phyloP scores from a whole-genome alignment of 35 echinoderm and acorn worm species.

The Heliocidaris tuberculata region DNA sequence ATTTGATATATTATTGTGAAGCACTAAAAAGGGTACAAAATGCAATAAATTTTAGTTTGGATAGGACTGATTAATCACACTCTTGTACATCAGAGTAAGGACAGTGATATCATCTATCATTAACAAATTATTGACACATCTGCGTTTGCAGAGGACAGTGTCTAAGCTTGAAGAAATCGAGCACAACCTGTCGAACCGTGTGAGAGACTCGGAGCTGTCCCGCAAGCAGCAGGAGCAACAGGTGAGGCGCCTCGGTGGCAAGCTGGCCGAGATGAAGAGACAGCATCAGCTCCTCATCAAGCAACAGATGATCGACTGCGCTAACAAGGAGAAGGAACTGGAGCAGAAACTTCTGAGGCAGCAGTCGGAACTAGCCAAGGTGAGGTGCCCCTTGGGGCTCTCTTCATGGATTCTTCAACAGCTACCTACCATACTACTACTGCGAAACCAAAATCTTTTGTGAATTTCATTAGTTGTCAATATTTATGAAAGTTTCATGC shows the following conservation, averaged over 20 bases:
- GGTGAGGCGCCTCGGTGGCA: slow-evolving; percentile 53
- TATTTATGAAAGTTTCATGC: neutral
- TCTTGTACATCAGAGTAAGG: too few relatives aligned
- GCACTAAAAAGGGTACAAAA: too few relatives aligned
- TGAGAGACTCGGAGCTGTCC: slow-evolving; percentile 69
- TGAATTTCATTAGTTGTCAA: neutral
- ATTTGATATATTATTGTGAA: too few relatives aligned
- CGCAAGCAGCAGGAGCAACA: slow-evolving; percentile 81
- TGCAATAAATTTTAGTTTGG: too few relatives aligned
- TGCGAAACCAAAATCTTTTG: too few relatives aligned
- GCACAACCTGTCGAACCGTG: slow-evolving; percentile 81
- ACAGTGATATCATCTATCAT: neutral
- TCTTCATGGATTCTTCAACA: neutral
- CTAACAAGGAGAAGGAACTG: slow-evolving; percentile 66
- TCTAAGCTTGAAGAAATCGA: slow-evolving; percentile 92
- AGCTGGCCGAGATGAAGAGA: slow-evolving; percentile 76
- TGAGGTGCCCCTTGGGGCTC: neutral
- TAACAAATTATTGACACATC: neutral
- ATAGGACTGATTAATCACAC: too few relatives aligned
- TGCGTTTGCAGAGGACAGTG: slow-evolving; percentile 69
- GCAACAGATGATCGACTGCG: slow-evolving; percentile 74
- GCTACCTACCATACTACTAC: neutral
- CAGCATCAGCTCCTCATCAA: slow-evolving; percentile 75
- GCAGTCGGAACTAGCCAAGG: slow-evolving; percentile 86
- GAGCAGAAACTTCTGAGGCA: slow-evolving; percentile 85